These are phyloP conservation scores for Chrysopa pallens DNA, from an alignment of 1,140 invertebrate species.

Conservation along the genomic window DNA sequence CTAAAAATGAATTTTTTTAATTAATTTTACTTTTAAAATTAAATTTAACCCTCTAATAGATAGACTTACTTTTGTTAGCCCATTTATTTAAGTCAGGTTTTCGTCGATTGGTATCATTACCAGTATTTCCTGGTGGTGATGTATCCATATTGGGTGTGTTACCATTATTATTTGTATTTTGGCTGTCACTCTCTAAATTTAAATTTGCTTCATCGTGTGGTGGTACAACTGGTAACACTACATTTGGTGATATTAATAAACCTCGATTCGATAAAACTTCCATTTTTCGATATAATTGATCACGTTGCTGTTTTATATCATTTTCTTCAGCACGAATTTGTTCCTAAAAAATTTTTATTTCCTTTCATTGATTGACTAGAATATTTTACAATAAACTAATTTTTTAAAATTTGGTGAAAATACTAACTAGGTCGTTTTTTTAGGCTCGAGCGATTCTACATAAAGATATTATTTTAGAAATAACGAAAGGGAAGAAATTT, in stretches of 20 bases:
- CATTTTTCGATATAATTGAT: constrained; percentile 67
- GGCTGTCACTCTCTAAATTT: neutral
- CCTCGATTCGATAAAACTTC: constrained; percentile 59
- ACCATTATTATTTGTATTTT: neutral
- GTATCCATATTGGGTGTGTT: constrained; percentile 1
- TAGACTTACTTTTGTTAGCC: neutral
- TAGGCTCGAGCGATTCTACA: too few relatives aligned
- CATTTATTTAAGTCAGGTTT: constrained; percentile 8
- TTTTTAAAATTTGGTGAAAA: neutral
- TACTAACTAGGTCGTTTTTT: too few relatives aligned
- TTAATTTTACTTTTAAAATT: too few relatives aligned
- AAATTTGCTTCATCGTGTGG: neutral
- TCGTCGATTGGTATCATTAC: constrained; percentile 14
- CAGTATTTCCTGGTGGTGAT: neutral
- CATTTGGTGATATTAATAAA: constrained; percentile 35
- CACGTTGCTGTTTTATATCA: constrained; percentile 69
- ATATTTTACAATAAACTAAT: neutral
- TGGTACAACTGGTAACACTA: constrained; percentile 11
- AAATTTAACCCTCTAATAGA: too few relatives aligned
- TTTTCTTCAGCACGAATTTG: constrained; percentile 53
- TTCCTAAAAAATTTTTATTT: constrained; percentile 27
- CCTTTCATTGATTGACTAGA: neutral
- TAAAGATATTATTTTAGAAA: neutral
- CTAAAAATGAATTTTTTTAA: constrained; percentile 2
- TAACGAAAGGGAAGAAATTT: neutral